Base-by-base conservation (phyloP, 2,888 invertebrate species). In the Lasiommata megera region DNA sequence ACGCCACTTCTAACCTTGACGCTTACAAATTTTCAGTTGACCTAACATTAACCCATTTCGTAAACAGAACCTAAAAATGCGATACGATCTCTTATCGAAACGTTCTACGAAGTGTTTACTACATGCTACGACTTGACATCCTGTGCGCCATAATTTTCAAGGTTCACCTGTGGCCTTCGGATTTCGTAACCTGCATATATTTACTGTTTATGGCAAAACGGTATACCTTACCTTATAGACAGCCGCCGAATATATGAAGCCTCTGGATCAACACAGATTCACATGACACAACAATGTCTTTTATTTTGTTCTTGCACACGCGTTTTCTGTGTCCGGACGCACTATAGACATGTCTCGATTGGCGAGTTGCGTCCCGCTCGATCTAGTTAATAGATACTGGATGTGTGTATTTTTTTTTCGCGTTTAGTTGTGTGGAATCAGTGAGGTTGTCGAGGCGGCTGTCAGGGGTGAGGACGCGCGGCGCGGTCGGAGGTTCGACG, bases 191-290 rank as follows among this genome's bases (percentile, higher is more conserved):
- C 44, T 23, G 14, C 41, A 37, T 16, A 44, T 53, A 57, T 59
- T 46, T 52, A 14, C 40, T 41, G 40, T 36, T 16, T 23, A 37
- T 12, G 14, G 44, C 46, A 17, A 41, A 1, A 48, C 46, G 36
- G 18, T 7, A 51, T 41, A 23, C 43, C 84, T 82, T 76, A 88
- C 87, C 86, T 72, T 79, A 74, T 74, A 63, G 73, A 80, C 84
- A 82, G 83, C 84, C 75, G 80, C 84, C 83, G 71, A 73, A 74
- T 75, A 74, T 74, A n/a, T n/a, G n/a, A n/a, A 74, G 76, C 70
- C 69, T 69, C 69, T 68, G 38, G 69, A 68, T 70, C 62, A 68
- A 67, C 73, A 77, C 78, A 72, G 70, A 68, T 71, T 80, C 82
- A 83, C 80, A 81, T 77, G 70, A 73, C 80, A 83, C 80, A 73